Conservation (phyloP, 1,140 invertebrate species). For the Drosophila baimaii region DNA sequence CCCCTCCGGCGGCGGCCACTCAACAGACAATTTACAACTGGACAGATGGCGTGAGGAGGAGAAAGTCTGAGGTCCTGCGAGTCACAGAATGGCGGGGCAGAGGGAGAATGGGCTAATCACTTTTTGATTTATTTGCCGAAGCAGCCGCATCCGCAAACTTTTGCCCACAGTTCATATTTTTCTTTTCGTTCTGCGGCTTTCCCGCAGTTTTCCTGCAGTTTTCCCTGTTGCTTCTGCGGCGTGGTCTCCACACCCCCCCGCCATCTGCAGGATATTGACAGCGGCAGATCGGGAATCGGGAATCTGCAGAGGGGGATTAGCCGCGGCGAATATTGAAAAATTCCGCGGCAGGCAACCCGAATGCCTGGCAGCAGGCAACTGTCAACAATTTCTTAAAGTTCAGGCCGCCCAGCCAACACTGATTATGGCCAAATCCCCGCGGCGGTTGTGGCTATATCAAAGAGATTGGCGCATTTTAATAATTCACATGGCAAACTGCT, state of each 20-base stretch:
- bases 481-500: conserved; percentile 51
- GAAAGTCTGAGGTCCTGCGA: background rate
- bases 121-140: conserved; percentile 78
- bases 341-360: conserved; percentile 30
- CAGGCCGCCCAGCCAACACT: conserved; percentile 20
- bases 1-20: conserved; percentile 54
- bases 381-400: conserved; percentile 55
- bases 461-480: conserved; percentile 67
- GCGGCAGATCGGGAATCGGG: conserved; percentile 20
- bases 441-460: conserved; percentile 44
- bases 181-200: conserved; percentile 48
- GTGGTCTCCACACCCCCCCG: background rate
- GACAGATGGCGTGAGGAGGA: conserved; percentile 46
- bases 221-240: conserved; percentile 45
- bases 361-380: conserved; percentile 23
- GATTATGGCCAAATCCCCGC: conserved; percentile 40
- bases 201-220: conserved; percentile 27
- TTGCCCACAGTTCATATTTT: conserved; percentile 70
- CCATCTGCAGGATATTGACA: conserved; percentile 53
- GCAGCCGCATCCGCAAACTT: conserved; percentile 59
- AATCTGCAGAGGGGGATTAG: conserved; percentile 35
- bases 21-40: conserved; percentile 79
- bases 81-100: background rate
- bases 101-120: conserved; percentile 65
- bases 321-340: conserved; percentile 49